These are phyloP conservation scores for Centroberyx gerrardi DNA, from an alignment of 2,797 vertebrate genomes.

Conservation along the genomic window DNA sequence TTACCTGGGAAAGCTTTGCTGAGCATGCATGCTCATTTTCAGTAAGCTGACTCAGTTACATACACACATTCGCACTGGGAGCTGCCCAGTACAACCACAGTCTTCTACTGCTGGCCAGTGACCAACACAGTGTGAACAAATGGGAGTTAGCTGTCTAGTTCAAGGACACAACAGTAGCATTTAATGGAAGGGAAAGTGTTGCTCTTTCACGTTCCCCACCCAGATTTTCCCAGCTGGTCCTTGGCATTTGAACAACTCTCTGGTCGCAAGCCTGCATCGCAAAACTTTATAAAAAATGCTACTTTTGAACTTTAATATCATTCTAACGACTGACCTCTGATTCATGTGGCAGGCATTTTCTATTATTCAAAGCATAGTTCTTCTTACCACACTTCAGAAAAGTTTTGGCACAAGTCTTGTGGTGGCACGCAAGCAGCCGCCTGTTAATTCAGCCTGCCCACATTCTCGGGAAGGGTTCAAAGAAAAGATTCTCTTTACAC, in stretches of 20 bases:
- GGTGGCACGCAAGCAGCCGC: constrained; percentile 41
- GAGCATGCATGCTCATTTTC: constrained; percentile 29
- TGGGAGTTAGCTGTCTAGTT: neutral
- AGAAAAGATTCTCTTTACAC: constrained; percentile 68
- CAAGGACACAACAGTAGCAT: neutral
- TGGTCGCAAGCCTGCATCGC: no score
- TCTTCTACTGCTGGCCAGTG: neutral
- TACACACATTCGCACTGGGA: constrained; percentile 5
- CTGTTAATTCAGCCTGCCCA: constrained; percentile 63
- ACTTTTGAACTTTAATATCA: neutral
- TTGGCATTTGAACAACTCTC: neutral
- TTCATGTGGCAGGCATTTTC: neutral
- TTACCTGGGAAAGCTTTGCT: constrained; percentile 20
- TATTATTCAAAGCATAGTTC: constrained; percentile 14
- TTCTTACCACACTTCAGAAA: neutral
- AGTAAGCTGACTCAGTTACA: neutral
- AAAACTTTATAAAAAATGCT: neutral
- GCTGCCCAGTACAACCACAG: neutral
- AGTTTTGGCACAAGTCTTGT: constrained; percentile 10
- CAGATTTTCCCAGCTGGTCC: neutral
- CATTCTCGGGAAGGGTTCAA: constrained; percentile 72
- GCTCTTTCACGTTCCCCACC: no score
- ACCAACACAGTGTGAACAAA: neutral
- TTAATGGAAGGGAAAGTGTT: neutral
- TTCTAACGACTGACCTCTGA: constrained; percentile 4